These are phyloP conservation scores for Geothlypis trichas DNA, from an alignment of 2,113 vertebrate species.

Conservation along the genomic window DNA sequence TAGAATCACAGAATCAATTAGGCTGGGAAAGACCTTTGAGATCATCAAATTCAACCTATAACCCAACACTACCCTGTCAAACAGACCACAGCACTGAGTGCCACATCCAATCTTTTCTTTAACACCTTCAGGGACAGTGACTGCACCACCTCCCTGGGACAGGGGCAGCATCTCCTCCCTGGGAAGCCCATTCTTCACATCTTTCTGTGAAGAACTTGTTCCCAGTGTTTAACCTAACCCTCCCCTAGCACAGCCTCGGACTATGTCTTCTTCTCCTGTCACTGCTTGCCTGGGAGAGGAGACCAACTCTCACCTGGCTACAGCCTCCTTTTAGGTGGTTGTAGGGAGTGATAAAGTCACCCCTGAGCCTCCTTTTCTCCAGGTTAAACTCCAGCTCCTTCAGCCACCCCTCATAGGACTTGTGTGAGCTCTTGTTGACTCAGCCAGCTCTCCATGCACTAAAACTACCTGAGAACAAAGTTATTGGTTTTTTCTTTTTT, in stretches of 20 bases:
- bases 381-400: not conserved
- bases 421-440: not conserved
- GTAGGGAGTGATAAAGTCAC: accelerated
- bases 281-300: not conserved
- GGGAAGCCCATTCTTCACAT: too few relatives aligned
- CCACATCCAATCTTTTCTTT: not conserved
- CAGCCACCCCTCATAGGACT: accelerated
- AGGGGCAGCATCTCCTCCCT: too few relatives aligned
- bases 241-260: too few relatives aligned
- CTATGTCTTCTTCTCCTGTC: not conserved
- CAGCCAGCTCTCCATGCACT: not conserved
- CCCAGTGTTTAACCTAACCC: not conserved
- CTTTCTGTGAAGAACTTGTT: not conserved
- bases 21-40: not conserved
- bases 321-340: not conserved
- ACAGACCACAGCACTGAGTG: not conserved
- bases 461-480: not conserved
- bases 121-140: not conserved
- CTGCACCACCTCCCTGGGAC: too few relatives aligned
- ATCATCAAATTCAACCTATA: not conserved
- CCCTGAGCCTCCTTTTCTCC: not conserved
- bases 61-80: not conserved
- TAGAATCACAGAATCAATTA: not conserved
- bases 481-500: too few relatives aligned
- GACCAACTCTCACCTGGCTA: accelerated